These are phyloP conservation scores for Phodopus roborovskii DNA, from an alignment of 2,113 vertebrate species.

Conservation along the genomic window DNA sequence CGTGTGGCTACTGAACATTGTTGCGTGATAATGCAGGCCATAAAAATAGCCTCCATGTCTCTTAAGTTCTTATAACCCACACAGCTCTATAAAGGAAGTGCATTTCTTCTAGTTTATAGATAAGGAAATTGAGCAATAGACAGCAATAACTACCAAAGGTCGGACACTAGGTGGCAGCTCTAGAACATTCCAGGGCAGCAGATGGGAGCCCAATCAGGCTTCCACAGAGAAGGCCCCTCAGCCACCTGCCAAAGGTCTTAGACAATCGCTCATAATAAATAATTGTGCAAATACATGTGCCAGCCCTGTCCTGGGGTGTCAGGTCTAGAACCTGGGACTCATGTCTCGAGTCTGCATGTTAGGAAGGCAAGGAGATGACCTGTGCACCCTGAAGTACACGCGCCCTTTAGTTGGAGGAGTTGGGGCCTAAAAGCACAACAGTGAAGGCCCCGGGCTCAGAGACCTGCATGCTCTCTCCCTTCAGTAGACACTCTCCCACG, in stretches of 20 bases:
- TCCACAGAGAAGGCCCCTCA: not conserved
- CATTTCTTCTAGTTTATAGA: not conserved
- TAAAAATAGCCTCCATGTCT: not conserved
- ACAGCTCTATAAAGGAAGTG: not conserved
- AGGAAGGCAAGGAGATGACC: not conserved
- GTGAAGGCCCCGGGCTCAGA: not conserved
- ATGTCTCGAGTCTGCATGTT: not conserved
- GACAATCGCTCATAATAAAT: not conserved
- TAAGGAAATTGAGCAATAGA: not conserved
- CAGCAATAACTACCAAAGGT: not conserved
- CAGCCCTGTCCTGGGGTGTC: not conserved
- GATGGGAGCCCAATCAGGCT: not conserved
- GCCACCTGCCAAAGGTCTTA: not conserved
- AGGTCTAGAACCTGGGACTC: not conserved
- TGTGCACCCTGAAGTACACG: not conserved
- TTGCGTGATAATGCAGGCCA: not conserved
- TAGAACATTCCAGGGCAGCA: not conserved
- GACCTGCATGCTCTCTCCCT: too few species aligned
- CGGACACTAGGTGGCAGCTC: not conserved
- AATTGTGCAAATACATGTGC: not conserved
- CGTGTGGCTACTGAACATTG: not conserved
- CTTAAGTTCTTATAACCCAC: not conserved
- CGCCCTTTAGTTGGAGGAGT: not conserved
- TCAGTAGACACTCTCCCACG: rapidly evolving
- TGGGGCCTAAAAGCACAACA: not conserved